Base-by-base conservation (phyloP, 2,113 vertebrate genomes). In the Pagrus major region DNA sequence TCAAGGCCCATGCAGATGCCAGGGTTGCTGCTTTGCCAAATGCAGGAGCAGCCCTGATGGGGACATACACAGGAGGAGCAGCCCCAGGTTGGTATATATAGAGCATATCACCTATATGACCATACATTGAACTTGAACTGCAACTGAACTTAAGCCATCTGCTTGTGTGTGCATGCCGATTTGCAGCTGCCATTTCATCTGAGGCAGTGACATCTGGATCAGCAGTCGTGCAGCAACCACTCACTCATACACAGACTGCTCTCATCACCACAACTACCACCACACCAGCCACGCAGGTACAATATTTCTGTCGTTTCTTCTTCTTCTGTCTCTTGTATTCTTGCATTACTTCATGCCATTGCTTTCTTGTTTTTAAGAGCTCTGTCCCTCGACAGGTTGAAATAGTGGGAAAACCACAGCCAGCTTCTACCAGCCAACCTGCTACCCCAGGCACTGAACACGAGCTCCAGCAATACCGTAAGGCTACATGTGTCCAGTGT, bases 401-500 rank as follows among this genome's bases (percentile, higher is more conserved):
- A 72, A 94, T 94, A 31, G 89, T 94, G 4, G 94, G 94, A 52
- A 96, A 95, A 80, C 94, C 94, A 47, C 94, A 95, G 70, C 93
- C 94, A 42, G 94, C 93, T 25, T 33, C 84, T 61, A 78, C 83
- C 6, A 91, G 80, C 58, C 93, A 94, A 66, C 94, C 93, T 20
- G 92, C 94, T 5, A 94, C 92, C 16, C 94, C 95, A 2, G 94
- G 95, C 71, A 95, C 94, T 14, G 81, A 90, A 21, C 87, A 92
- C 1, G 94, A 95, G 81, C 91, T 91, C 6, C 91, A 92, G 76
- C 91, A 95, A 69, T 96, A 96, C 35, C 95, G 95, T 96, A 86
- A 94, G 95, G 59, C 54, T 65, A 49, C 23, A 0, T 58, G 31
- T 64, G 12, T 68, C 29, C 12, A 55, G 7, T 55, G 44, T 67